Base-by-base conservation (phyloP, 1,140 invertebrate species). In the Drosophila neocordata region DNA sequence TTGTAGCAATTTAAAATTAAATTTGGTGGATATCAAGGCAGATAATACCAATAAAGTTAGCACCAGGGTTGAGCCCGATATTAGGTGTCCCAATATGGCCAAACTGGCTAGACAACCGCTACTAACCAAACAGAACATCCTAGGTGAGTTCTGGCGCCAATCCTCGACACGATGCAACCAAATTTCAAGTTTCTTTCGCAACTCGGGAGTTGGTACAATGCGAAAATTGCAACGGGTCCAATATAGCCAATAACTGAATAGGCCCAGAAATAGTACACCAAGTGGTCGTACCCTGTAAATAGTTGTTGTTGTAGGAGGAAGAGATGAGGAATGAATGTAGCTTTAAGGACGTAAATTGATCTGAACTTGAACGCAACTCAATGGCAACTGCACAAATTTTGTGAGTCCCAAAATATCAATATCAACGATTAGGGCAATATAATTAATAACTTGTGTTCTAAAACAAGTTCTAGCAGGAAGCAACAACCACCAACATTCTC, bases 401-500 rank as follows among this genome's bases (percentile, higher is more conserved):
- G 24, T 38, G 34, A 27, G 48, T 44, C 57, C 53, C 15, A 11
- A 60, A 38, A 52, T 38, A 37, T 74, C 56, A 73, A 61, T 74
- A 48, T 20, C 41, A 44, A 67, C 35, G 63, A 61, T 67, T 74
- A 56, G 72, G 72, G 71, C 64, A 60, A 74, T 68, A 76, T 63
- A 51, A 63, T 38, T 72, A 73, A 71, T 73, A 68, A 63, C 27
- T 61, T 41, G 58, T 44, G 34, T 61, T 51, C 27, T 31, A 15
- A 34, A 85, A 85, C 82, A 85, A 78, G 81, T 85, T 85, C 82
- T 82, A 82, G 31, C 82, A 85, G 82, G 82, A 85, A 85, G 78
- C 77, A 67, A 34, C 41, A 48, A 9, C 41, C 15, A 20, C 41
- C 15, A 62, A 65, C 31, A 66, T 35, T 64, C 64, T 53, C 60